Evolutionary conservation across 2,113 vertebrate species (phyloP), one percentile per base, ranked within the genome.

Genomic region (Atherinomorus stipes): DNA sequence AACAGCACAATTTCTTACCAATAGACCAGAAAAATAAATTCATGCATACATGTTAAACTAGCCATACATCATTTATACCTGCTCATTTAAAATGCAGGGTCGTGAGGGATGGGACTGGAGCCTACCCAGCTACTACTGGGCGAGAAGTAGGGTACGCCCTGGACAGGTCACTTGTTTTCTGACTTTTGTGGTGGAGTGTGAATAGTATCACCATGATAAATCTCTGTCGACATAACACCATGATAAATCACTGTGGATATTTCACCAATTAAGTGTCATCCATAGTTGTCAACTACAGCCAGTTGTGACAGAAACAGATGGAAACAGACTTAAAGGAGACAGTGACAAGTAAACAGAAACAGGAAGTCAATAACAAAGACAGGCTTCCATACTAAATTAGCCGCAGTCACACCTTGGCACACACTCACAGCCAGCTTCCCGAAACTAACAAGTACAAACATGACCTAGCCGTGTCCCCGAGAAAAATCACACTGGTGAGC

Each of bases 391-490:
- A 73, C 71, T 74, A 78, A 84, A 90, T 89, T 86, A 89, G 53
- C 75, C 66, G 61, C 62, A 88, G 84, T 84, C 82, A 71, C 80
- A 90, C 80, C 63, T 72, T 83, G 85, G 82, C 88, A 84, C 78
- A 77, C 88, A 78, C 85, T 80, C 89, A 57, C 82, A 90, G 86
- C 51, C 76, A 26, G 80, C 65, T 81, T 80, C 84, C 77, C 34
- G 63, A 81, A 85, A 80, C 86, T 85, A 91, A 90, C 91, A 91
- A 86, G 84, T 84, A 85, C 89, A 90, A 90, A 90, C 89, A 90
- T 88, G 88, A 90, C 91, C 89, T 87, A 52, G 83, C 83, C 88
- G 85, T 82, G 89, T 87, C 85, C 89, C 85, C 1, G 75, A 76
- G 80, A 91, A 89, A 87, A 85, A 79, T 85, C 85, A 78, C 88